A percentile compares a stretch with the other conserved stretches of the same genome.
Conservation (phyloP, 2,888 invertebrate genomes). For the Eupsilia transversa region DNA sequence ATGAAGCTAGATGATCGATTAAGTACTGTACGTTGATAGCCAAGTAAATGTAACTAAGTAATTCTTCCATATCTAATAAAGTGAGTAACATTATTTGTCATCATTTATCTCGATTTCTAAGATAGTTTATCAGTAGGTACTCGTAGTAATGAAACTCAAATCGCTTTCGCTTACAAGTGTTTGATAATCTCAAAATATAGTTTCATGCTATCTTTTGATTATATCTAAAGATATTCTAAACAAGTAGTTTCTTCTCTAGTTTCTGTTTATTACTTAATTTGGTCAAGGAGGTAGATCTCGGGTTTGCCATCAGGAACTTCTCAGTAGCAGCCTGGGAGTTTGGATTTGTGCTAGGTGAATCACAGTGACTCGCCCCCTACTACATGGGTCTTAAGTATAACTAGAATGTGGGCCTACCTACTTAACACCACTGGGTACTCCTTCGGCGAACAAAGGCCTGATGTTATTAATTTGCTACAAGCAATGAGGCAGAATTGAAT, state of each 20-base stretch:
- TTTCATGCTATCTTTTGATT: constrained; percentile 25
- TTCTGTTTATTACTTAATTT: not conserved
- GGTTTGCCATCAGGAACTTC: not conserved
- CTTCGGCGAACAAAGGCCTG: not conserved
- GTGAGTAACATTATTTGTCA: not conserved
- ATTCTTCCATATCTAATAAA: not conserved
- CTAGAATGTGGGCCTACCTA: not conserved
- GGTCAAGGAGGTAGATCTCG: not conserved
- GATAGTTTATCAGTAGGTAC: constrained; percentile 49
- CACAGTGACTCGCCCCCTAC: not conserved
- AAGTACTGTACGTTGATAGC: not conserved
- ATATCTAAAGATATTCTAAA: not conserved
- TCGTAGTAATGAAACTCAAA: constrained; percentile 49
- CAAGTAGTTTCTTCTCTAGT: not conserved
- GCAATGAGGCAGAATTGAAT: not conserved
- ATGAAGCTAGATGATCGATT: no score
- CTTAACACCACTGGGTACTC: not conserved
- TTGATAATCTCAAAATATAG: constrained; percentile 34
- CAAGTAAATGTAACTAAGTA: not conserved
- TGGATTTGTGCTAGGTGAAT: not conserved
- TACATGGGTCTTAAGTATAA: not conserved
- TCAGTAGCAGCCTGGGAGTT: not conserved
- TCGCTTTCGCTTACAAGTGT: constrained; percentile 44
- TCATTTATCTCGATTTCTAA: constrained; percentile 23
- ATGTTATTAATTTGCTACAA: not conserved